phyloP scores from a whole-genome alignment of 2,888 invertebrate genomes.

The Acanthosoma haemorrhoidale region DNA sequence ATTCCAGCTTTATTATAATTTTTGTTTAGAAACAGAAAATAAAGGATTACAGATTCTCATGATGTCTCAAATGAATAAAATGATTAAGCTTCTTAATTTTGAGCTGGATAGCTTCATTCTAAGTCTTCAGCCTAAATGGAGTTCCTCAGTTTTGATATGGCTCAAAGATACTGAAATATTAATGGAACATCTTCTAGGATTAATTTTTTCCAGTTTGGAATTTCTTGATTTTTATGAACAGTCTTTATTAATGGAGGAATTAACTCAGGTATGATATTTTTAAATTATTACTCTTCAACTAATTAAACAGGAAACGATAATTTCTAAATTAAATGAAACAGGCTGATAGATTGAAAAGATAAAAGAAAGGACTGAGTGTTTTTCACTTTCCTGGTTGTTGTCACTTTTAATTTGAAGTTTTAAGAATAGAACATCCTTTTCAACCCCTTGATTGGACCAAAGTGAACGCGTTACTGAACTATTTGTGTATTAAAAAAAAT shows the following conservation, averaged over 20 bases:
- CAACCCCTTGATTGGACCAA: no score
- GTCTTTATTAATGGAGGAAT: background rate
- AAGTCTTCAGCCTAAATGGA: background rate
- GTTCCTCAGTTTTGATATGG: slow-evolving; percentile 47
- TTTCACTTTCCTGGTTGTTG: no score
- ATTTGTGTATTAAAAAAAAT: no score
- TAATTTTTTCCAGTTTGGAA: slow-evolving; percentile 58
- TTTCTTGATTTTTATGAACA: slow-evolving; percentile 46
- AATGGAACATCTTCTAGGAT: slow-evolving; percentile 54
- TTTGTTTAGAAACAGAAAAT: background rate
- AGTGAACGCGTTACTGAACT: no score
- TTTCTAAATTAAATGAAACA: no score
- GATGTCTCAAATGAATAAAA: slow-evolving; percentile 2
- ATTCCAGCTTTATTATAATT: background rate
- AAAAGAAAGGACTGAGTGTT: no score
- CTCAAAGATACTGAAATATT: slow-evolving; percentile 51
- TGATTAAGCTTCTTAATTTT: background rate
- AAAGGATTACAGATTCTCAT: background rate
- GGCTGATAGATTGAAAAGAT: no score
- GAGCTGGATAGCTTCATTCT: background rate
- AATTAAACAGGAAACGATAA: no score
- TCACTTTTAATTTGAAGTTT: no score
- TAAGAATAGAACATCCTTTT: no score
- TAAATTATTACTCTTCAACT: no score
- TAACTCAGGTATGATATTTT: slow-evolving; percentile 25